Evolutionary conservation across 1,140 invertebrate genomes (phyloP).

Genomic region (Caerostris extrusa): DNA sequence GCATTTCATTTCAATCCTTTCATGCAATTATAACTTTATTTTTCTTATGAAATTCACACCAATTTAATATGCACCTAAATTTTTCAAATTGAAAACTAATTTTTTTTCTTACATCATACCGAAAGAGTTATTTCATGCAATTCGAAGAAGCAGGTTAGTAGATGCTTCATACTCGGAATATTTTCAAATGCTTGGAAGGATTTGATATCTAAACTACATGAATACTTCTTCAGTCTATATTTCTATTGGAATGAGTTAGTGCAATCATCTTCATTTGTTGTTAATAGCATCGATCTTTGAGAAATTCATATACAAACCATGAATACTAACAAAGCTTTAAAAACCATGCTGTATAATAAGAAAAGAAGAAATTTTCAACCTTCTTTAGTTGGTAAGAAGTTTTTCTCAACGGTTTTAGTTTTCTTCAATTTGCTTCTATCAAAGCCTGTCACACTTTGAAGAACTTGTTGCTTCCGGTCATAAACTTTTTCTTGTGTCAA

Average conservation of each 20-base stretch:
- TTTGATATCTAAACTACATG: too few species aligned
- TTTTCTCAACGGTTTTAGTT: conserved; percentile 95
- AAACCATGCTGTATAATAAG: conserved; percentile 2
- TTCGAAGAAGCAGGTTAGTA: not conserved
- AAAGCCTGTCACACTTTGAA: conserved; percentile 70
- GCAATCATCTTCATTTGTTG: not conserved
- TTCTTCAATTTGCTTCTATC: conserved; percentile 88
- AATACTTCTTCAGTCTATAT: too few species aligned
- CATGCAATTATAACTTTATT: too few species aligned
- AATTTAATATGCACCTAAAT: not conserved
- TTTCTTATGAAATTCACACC: too few species aligned
- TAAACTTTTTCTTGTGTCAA: conserved; percentile 76
- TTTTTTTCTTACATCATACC: too few species aligned
- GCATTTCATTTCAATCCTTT: too few species aligned
- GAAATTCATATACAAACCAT: not conserved
- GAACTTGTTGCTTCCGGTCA: conserved; percentile 72
- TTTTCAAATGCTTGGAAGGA: not conserved
- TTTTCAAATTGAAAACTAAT: not conserved
- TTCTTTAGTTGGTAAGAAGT: conserved; percentile 95
- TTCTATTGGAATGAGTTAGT: not conserved
- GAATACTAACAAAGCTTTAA: not conserved
- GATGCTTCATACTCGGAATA: not conserved
- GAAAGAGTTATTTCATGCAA: not conserved
- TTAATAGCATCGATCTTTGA: not conserved
- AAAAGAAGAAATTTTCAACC: conserved; percentile 84